Evolutionary conservation across 1,140 invertebrate species (phyloP).

Genomic region (Drosophila prosaltans): DNA sequence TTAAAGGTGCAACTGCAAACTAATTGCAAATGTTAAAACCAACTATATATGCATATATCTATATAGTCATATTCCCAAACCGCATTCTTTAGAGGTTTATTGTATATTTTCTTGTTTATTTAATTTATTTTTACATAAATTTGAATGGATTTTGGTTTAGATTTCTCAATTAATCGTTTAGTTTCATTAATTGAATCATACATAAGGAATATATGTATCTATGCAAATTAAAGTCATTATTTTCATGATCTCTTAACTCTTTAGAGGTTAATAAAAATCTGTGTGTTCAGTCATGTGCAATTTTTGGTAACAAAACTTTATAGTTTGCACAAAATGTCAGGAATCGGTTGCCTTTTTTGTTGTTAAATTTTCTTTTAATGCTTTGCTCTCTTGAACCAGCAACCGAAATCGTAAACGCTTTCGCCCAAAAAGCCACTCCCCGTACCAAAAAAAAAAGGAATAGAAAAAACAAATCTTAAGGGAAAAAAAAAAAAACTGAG

Average conservation of each 20-base stretch:
- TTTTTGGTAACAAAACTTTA: constrained; percentile 37
- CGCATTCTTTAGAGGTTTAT: too few relatives aligned
- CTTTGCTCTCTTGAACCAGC: constrained; percentile 74
- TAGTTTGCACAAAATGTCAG: constrained; percentile 67
- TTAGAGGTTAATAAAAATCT: constrained; percentile 16
- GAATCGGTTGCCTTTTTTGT: constrained; percentile 41
- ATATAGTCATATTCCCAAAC: too few relatives aligned
- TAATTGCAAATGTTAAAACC: too few relatives aligned
- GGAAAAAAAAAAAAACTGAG: constrained; percentile 10
- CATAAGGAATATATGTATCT: constrained; percentile 5
- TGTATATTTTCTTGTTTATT: too few relatives aligned
- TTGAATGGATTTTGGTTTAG: too few relatives aligned
- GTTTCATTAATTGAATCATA: constrained; percentile 27
- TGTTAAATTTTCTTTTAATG: constrained; percentile 67
- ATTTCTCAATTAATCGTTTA: constrained; percentile 1
- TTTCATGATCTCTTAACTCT: constrained; percentile 33
- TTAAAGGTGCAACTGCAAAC: not conserved
- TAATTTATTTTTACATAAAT: too few relatives aligned
- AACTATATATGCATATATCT: too few relatives aligned
- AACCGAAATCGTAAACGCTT: constrained; percentile 69
- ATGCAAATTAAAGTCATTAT: constrained; percentile 29
- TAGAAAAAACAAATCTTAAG: too few relatives aligned
- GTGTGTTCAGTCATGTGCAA: constrained; percentile 52
- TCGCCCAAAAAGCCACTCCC: constrained; percentile 70
- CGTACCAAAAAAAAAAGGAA: constrained; percentile 33